Percentiles rank a stretch among this genome's conserved stretches.
Conservation (phyloP, 37 sponge, comb jelly and placozoan species). For the Bolinopsis microptera region DNA sequence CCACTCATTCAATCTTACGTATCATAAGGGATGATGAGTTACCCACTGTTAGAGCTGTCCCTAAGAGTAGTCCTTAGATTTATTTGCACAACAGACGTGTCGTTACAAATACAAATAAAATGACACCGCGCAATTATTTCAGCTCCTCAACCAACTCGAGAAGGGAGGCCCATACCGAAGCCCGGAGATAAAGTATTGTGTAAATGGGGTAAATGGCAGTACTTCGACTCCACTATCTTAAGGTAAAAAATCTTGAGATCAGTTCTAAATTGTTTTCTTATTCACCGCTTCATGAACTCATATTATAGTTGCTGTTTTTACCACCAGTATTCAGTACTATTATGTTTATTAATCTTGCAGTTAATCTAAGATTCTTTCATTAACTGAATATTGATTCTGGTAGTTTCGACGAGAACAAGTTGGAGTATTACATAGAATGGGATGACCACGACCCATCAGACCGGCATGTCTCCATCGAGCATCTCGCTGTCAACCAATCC, state of each 20-base stretch:
- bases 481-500: constrained; percentile 28
- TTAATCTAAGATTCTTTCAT: no score
- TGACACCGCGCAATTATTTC: no score
- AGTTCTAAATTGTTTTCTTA: background rate
- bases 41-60: no score
- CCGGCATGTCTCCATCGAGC: background rate
- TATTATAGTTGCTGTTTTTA: background rate
- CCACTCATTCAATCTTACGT: no score
- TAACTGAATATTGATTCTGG: no score
- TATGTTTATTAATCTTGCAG: no score
- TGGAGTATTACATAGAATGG: constrained; percentile 62
- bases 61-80: no score
- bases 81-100: no score
- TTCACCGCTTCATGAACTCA: background rate
- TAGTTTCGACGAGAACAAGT: constrained; percentile 34
- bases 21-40: no score
- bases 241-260: constrained; percentile 32
- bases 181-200: constrained; percentile 40
- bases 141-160: constrained; percentile 14
- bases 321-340: no score
- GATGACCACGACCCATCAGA: constrained; percentile 55
- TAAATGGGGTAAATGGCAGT: constrained; percentile 63
- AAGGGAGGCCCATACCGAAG: constrained; percentile 16
- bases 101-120: no score
- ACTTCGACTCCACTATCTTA: constrained; percentile 29